phyloP scores from a whole-genome alignment of 2,113 vertebrate species.

The Oryzias javanicus region DNA sequence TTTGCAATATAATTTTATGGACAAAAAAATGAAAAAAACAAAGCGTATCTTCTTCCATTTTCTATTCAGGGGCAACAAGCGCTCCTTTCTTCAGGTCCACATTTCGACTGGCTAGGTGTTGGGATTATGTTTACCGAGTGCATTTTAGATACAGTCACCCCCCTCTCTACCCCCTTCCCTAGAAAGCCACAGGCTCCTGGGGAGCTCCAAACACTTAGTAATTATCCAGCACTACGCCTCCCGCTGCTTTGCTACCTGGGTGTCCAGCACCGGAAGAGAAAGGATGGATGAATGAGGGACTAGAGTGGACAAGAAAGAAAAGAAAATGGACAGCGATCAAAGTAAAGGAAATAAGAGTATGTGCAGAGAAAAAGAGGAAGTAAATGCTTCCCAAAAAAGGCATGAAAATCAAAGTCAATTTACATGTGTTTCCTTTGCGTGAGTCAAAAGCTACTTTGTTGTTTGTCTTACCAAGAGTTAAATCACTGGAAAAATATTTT shows the following conservation, averaged over 20 bases:
- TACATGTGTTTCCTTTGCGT: too few relatives aligned
- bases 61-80: constrained; percentile 41
- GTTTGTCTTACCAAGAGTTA: too few relatives aligned
- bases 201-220: constrained; percentile 64
- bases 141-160: constrained; percentile 57
- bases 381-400: too few relatives aligned
- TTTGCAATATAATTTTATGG: background rate
- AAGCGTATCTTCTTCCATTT: constrained; percentile 36
- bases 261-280: constrained; percentile 43
- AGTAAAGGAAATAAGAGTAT: constrained; percentile 34
- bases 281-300: constrained; percentile 18
- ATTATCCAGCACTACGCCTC: constrained; percentile 58
- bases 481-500: too few relatives aligned
- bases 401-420: too few relatives aligned
- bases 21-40: background rate
- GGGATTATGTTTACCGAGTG: constrained; percentile 36
- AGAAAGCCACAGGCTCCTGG: constrained; percentile 45
- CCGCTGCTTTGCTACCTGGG: constrained; percentile 65
- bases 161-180: constrained; percentile 18
- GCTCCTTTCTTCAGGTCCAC: constrained; percentile 31
- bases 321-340: constrained; percentile 13
- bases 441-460: too few relatives aligned
- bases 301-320: constrained; percentile 10
- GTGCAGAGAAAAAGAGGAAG: background rate
- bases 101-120: constrained; percentile 43